Base-by-base conservation (phyloP, 2,888 invertebrate genomes). In the Metacarcinus magister region DNA sequence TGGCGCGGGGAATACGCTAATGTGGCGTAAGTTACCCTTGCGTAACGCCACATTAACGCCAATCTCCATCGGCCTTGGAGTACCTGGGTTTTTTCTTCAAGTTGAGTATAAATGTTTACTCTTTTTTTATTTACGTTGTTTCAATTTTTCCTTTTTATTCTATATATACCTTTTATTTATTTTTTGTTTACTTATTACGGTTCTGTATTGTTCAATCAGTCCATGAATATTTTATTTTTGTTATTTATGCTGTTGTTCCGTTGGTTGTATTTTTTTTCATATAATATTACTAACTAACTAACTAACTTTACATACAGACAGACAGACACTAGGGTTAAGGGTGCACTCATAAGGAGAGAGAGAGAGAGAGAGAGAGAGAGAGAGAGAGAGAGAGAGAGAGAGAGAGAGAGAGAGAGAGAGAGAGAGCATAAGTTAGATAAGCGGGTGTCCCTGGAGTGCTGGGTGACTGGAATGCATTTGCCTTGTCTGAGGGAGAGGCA, bases 21-120 rank as follows among this genome's bases (percentile, higher is more conserved):
- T 28, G 32, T 82, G 82, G 82, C 82, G 82, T 82, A 32, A 82
- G 82, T 82, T 82, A 82, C 82, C 82, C 82, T 82, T 82, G 82
- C 32, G 82, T 8, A 32, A 82, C 32, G 32, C 82, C 82, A 32
- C 82, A 82, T 82, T 32, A 82, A 32, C 82, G 28, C 32, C 82
- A 32, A 0, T 32, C 32, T 32, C 82, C 0, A 2, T 7, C 32
- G 10, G 10, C 7, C 7, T 0, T 0, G 5, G n/a, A 4, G 19
- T 28, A 23, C 75, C 32, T 82, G 82, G n/a, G n/a, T 82, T 82
- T 82, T 82, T 13, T 8, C 32, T 54, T 32, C 32, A 67, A 19
- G 16, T 32, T 7, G 82, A 23, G 82, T 82, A 32, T 32, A n/a
- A n/a, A n/a, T 67, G n/a, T 67, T n/a, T 67, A 39, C 39, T 39